Evolutionary conservation across 2,888 invertebrate species (phyloP).

Genomic region (Koerneria pararmatus): DNA sequence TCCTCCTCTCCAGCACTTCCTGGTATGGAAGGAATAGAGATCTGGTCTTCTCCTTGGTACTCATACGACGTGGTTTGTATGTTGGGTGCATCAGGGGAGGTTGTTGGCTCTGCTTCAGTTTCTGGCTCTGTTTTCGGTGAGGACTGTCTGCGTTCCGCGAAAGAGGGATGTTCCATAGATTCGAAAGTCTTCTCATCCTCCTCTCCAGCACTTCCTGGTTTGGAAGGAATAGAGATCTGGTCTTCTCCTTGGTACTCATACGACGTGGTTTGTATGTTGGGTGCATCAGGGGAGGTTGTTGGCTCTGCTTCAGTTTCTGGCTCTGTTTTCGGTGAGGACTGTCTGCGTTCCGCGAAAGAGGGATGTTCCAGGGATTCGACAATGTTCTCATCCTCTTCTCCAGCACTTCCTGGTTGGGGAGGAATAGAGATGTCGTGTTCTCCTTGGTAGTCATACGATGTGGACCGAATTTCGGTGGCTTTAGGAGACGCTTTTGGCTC

Average conservation of each 20-base stretch:
- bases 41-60: slow-evolving; percentile 15
- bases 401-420: neutral
- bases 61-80: too few relatives aligned
- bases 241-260: slow-evolving; percentile 14
- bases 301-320: neutral
- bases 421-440: neutral
- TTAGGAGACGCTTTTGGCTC: too few relatives aligned
- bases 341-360: slow-evolving; percentile 9
- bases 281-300: neutral
- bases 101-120: neutral
- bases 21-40: slow-evolving; percentile 18
- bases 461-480: too few relatives aligned
- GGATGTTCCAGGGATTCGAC: neutral
- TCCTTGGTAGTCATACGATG: too few relatives aligned
- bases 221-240: slow-evolving; percentile 24
- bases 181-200: too few relatives aligned
- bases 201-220: slow-evolving; percentile 24
- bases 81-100: neutral
- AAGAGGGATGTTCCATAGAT: slow-evolving; percentile 15
- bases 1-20: too few relatives aligned
- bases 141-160: slow-evolving; percentile 21
- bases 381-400: slow-evolving; percentile 8
- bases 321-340: neutral
- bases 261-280: neutral
- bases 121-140: neutral